Evolutionary conservation across 2,113 vertebrate genomes (phyloP).

Genomic region (Platichthys stellatus): DNA sequence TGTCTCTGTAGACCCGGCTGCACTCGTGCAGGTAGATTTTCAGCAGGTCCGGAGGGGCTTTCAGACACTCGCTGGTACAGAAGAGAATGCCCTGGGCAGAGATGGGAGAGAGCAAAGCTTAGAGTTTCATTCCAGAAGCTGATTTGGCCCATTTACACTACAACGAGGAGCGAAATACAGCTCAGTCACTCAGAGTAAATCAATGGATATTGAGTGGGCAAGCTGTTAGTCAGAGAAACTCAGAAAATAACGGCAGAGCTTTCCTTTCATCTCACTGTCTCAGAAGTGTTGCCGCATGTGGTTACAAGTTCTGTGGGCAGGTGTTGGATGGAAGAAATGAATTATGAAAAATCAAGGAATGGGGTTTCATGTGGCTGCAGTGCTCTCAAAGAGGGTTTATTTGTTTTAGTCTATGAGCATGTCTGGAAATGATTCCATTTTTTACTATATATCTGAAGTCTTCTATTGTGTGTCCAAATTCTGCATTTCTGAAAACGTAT

Average conservation of each 20-base stretch:
- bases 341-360: background rate
- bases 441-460: background rate
- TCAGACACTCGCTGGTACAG: constrained; percentile 86
- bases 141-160: constrained; percentile 36
- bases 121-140: constrained; percentile 35
- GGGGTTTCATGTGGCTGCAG: background rate
- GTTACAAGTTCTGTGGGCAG: constrained; percentile 3
- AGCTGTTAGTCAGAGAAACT: constrained; percentile 45
- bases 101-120: constrained; percentile 8
- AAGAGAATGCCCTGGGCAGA: constrained; percentile 88
- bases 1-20: constrained; percentile 90
- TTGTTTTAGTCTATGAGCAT: background rate
- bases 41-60: constrained; percentile 84
- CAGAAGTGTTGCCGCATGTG: constrained; percentile 1
- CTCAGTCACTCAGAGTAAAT: constrained; percentile 35
- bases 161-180: constrained; percentile 33
- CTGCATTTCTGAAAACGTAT: too few relatives aligned
- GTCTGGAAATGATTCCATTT: background rate
- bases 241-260: constrained; percentile 32
- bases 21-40: constrained; percentile 93
- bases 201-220: constrained; percentile 51
- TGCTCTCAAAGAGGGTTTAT: background rate
- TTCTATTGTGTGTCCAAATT: background rate
- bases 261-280: constrained; percentile 23
- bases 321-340: constrained; percentile 9